Evolutionary conservation across 2,888 invertebrate genomes (phyloP), one percentile per base, ranked within the genome.

Genomic region (Pterostichus madidus): DNA sequence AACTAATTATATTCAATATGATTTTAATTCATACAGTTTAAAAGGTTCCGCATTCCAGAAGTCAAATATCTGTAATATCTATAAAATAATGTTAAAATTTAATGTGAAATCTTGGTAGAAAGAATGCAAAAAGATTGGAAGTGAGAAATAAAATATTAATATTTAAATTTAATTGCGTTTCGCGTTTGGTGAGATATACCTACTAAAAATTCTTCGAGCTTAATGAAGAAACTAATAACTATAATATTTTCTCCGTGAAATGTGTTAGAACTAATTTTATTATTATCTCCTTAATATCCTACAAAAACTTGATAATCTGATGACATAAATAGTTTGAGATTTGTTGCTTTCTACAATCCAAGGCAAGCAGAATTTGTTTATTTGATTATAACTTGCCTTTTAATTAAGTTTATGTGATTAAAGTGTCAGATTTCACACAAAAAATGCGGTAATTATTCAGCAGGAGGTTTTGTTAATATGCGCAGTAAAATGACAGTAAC

Each of bases 181-280:
- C 24, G 24, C 24, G 3, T 7, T 64, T 35, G 32, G 35, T 35
- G 35, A 35, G 0, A 64, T 35, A 24, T 24, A 3, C 24, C 24
- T 24, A 35, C n/a, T 64, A 64, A 64, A 64, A 64, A 64, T 64
- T 64, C 64, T 35, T 35, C n/a, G n/a, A 13, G 31, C 64, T 35
- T 64, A 64, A 64, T 64, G 35, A 64, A 64, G 64, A 64, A 59
- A 64, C 64, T 64, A 7, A 59, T 59, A 17, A 39, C 11, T 13
- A 31, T 59, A 59, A 64, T 13, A 35, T 64, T 64, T 64, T 64
- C n/a, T 32, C 0, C 2, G 11, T 11, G 11, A 64, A 64, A 64
- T 64, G 64, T 35, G 64, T 13, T 35, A 32, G 13, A 64, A 64
- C 64, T 31, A 64, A 64, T 64, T 64, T 64, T 39, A 32, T 59